Conservation (phyloP, 1,140 invertebrate species). For the Drosophila sp. region DNA sequence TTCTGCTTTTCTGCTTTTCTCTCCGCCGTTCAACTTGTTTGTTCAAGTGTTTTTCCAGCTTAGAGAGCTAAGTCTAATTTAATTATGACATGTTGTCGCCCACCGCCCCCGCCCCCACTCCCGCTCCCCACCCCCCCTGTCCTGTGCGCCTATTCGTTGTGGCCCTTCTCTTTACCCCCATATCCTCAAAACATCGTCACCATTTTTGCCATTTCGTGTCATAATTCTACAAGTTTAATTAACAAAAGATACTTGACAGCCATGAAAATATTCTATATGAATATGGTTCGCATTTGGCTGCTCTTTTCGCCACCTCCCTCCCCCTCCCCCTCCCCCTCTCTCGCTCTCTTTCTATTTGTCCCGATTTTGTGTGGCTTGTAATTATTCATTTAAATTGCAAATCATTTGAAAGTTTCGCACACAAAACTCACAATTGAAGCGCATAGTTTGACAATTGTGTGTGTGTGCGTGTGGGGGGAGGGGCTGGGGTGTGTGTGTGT, state of each 20-base stretch:
- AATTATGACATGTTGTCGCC: slow-evolving; percentile 79
- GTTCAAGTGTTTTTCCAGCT: slow-evolving; percentile 71
- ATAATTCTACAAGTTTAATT: slow-evolving; percentile 82
- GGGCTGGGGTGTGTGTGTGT: slow-evolving; percentile 11
- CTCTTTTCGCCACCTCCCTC: too few species aligned
- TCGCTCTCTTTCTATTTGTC: slow-evolving; percentile 22
- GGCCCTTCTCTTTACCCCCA: not conserved
- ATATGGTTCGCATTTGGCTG: slow-evolving; percentile 39
- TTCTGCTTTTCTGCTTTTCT: slow-evolving; percentile 22
- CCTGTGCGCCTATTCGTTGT: too few species aligned
- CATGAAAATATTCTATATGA: slow-evolving; percentile 52
- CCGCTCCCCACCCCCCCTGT: not conserved
- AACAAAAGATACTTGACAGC: slow-evolving; percentile 80
- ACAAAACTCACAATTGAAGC: slow-evolving; percentile 68
- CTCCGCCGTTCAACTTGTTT: slow-evolving; percentile 34
- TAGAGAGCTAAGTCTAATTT: slow-evolving; percentile 75
- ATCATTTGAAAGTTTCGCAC: slow-evolving; percentile 63
- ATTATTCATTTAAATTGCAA: slow-evolving; percentile 81
- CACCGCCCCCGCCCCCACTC: not conserved
- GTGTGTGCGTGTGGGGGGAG: slow-evolving; percentile 44
- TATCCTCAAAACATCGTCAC: not conserved
- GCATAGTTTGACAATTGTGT: slow-evolving; percentile 77
- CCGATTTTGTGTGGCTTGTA: slow-evolving; percentile 65
- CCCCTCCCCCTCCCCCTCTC: too few species aligned
- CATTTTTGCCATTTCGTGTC: slow-evolving; percentile 68